These are phyloP conservation scores for Pitta sordida DNA, from an alignment of 2,113 vertebrate genomes.

Conservation along the genomic window DNA sequence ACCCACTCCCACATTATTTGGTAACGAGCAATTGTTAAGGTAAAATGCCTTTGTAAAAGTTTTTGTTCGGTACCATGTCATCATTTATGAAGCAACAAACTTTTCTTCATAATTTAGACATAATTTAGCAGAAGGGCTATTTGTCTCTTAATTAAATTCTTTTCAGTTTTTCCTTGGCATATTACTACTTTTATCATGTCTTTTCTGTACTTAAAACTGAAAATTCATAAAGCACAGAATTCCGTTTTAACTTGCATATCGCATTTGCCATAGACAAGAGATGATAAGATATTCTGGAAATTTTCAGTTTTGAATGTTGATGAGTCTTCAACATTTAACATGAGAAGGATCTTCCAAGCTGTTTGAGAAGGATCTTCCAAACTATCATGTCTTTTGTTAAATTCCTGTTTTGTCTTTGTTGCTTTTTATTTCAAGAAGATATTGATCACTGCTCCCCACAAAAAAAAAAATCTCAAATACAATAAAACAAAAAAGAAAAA, in stretches of 20 bases:
- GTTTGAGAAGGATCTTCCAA: constrained; percentile 8
- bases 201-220: constrained; percentile 31
- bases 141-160: constrained; percentile 63
- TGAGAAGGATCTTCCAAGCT: constrained; percentile 8
- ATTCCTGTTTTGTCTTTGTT: not conserved
- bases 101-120: constrained; percentile 29
- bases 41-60: constrained; percentile 30
- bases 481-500: not conserved
- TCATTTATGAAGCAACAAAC: constrained; percentile 35
- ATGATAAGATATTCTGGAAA: constrained; percentile 20
- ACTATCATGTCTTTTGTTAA: not conserved
- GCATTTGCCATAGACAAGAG: constrained; percentile 23
- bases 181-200: constrained; percentile 53
- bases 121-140: constrained; percentile 40
- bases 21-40: constrained; percentile 35
- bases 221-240: constrained; percentile 39
- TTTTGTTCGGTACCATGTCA: constrained; percentile 4
- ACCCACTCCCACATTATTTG: not conserved
- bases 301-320: constrained; percentile 41
- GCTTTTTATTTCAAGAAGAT: not conserved
- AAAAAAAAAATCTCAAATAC: not conserved
- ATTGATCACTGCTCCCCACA: not conserved
- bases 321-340: constrained; percentile 3
- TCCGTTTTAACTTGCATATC: constrained; percentile 44
- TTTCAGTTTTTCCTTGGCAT: constrained; percentile 36